phyloP scores from a whole-genome alignment of 2,797 vertebrate genomes.

The Aplochiton taeniatus region DNA sequence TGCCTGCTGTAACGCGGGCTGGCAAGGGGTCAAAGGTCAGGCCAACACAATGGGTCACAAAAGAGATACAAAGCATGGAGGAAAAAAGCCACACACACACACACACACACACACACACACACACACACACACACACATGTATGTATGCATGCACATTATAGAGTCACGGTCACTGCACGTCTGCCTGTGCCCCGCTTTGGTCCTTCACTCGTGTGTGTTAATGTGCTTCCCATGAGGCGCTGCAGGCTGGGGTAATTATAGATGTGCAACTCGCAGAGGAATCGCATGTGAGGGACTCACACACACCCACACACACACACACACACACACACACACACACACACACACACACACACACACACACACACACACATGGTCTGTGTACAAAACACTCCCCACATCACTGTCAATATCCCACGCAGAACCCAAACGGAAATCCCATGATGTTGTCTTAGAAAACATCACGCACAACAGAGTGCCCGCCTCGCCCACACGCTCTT shows the following conservation, averaged over 20 bases:
- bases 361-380: slow-evolving; percentile 15
- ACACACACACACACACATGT: slow-evolving; percentile 4
- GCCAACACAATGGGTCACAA: slow-evolving; percentile 17
- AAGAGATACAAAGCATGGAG: background rate
- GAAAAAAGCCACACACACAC: background rate
- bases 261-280: slow-evolving; percentile 61
- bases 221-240: slow-evolving; percentile 75
- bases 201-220: slow-evolving; percentile 78
- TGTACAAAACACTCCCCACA: no score
- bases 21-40: slow-evolving; percentile 26
- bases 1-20: background rate
- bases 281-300: slow-evolving; percentile 55
- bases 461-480: no score
- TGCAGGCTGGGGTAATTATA: slow-evolving; percentile 79
- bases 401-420: no score
- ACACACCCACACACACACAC: slow-evolving; percentile 42
- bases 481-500: no score
- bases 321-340: slow-evolving; percentile 13
- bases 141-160: slow-evolving; percentile 18
- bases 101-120: background rate
- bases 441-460: no score
- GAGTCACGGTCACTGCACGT: slow-evolving; percentile 15
- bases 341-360: slow-evolving; percentile 9
- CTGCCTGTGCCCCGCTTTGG: slow-evolving; percentile 43
- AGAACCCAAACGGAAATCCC: no score